Evolutionary conservation across 2,797 vertebrate species (phyloP).

Genomic region (Gambelia wislizenii): DNA sequence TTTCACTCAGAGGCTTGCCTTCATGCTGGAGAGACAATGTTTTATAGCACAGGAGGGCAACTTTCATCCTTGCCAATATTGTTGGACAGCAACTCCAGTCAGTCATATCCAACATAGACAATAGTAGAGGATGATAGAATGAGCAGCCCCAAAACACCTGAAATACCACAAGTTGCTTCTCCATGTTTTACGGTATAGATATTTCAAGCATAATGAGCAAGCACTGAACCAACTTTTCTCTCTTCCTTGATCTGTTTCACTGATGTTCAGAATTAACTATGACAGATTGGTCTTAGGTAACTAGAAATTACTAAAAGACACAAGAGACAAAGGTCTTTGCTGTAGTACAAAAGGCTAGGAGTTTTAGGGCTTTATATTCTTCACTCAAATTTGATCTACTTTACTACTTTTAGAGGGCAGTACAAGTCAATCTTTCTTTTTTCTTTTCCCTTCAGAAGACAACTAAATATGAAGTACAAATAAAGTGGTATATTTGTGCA

Average conservation of each 20-base stretch:
- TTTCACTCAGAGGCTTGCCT: no score
- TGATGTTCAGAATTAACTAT: not conserved
- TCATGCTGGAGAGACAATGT: not conserved
- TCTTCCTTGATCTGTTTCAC: not conserved
- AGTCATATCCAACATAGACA: not conserved
- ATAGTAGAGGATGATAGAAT: not conserved
- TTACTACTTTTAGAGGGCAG: constrained; percentile 33
- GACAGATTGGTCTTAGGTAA: not conserved
- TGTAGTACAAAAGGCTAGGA: not conserved
- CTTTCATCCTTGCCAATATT: not conserved
- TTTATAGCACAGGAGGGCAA: not conserved
- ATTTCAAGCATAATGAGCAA: not conserved
- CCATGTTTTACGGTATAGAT: not conserved
- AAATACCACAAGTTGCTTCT: not conserved
- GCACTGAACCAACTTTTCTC: not conserved
- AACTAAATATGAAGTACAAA: constrained; percentile 13
- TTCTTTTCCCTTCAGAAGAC: constrained; percentile 27
- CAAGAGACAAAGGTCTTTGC: not conserved
- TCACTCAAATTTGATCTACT: not conserved
- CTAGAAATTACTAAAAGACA: not conserved
- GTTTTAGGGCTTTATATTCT: not conserved
- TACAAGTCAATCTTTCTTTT: not conserved
- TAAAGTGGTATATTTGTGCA: constrained; percentile 47
- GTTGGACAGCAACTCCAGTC: not conserved
- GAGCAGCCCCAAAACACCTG: not conserved